phyloP scores from a whole-genome alignment of 2,888 invertebrate species.

The Lepas anatifera region DNA sequence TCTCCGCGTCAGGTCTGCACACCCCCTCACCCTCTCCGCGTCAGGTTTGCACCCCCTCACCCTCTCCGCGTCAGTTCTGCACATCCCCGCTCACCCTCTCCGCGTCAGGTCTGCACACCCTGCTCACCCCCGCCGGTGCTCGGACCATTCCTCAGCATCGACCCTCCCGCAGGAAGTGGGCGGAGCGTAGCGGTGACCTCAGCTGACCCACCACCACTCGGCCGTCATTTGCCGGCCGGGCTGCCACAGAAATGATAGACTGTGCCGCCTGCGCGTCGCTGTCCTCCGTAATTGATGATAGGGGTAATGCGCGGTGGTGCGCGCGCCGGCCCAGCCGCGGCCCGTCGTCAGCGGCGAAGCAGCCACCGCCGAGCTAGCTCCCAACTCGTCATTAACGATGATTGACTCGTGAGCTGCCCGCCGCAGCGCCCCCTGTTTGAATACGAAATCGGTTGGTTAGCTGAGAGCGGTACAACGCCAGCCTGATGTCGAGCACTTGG shows the following conservation, averaged over 20 bases:
- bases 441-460: too few relatives aligned
- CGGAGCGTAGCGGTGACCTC: neutral
- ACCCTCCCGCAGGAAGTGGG: neutral
- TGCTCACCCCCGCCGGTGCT: neutral
- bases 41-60: too few relatives aligned
- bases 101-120: too few relatives aligned
- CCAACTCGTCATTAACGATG: neutral
- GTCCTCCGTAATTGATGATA: neutral
- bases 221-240: neutral
- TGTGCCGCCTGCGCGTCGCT: too few relatives aligned
- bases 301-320: constrained; percentile 6
- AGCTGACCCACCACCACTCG: neutral
- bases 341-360: too few relatives aligned
- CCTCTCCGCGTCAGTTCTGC: too few relatives aligned
- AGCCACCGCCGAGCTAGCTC: neutral
- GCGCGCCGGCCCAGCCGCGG: neutral
- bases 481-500: neutral
- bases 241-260: constrained; percentile 1
- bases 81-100: too few relatives aligned
- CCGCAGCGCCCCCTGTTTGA: constrained; percentile 3
- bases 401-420: neutral
- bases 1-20: too few relatives aligned
- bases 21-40: too few relatives aligned
- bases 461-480: too few relatives aligned
- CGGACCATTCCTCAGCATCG: neutral